Percentiles rank a stretch among this genome's conserved stretches.
Conservation (phyloP, 1,140 invertebrate species). For the Ephestia elutella region DNA sequence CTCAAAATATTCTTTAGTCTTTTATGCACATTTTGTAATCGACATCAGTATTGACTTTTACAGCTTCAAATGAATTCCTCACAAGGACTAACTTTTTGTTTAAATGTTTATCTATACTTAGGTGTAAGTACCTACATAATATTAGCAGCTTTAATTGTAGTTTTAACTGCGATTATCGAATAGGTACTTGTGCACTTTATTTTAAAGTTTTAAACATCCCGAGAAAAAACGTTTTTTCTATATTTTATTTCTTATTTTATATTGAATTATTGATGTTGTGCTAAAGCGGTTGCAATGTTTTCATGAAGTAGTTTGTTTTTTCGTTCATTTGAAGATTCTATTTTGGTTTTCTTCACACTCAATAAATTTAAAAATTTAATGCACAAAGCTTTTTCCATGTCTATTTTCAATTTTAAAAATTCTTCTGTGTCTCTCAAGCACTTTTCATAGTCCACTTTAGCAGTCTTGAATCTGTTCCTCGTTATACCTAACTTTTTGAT, state of each 20-base stretch:
- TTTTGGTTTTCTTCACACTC: constrained; percentile 29
- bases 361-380: constrained; percentile 47
- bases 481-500: constrained; percentile 32
- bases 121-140: background rate
- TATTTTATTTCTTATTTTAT: too few relatives aligned
- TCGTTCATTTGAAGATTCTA: background rate
- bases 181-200: background rate
- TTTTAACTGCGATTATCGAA: too few relatives aligned
- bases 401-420: constrained; percentile 52
- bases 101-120: too few relatives aligned
- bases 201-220: background rate
- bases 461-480: constrained; percentile 25
- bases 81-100: too few relatives aligned
- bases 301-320: background rate
- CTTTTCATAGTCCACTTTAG: constrained; percentile 43
- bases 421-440: constrained; percentile 53
- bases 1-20: too few relatives aligned
- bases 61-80: too few relatives aligned
- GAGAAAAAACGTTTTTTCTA: background rate
- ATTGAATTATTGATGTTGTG: background rate
- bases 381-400: constrained; percentile 53
- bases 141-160: too few relatives aligned
- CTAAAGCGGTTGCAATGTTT: background rate
- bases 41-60: too few relatives aligned
- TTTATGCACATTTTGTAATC: too few relatives aligned